Base-by-base conservation (phyloP, 2,113 vertebrate genomes). In the Erythrocercus mccallii region DNA sequence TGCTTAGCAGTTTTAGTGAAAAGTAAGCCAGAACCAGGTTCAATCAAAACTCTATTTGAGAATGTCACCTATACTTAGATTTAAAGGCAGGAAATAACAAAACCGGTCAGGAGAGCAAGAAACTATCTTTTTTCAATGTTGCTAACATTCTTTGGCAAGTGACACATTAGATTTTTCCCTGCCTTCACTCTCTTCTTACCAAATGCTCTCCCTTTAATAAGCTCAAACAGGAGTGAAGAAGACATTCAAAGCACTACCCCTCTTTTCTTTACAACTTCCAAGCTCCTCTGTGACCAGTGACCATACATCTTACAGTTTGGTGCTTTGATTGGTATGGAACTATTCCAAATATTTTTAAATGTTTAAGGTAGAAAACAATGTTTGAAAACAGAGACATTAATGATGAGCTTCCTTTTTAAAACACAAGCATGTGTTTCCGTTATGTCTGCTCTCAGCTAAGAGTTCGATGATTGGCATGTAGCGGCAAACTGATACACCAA, bases 1-100 rank as follows among this genome's bases (percentile, higher is more conserved):
- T 96, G 86, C 79, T 85, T 57, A 93, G 66, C 70, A 91, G 68
- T 80, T 93, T 60, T 84, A 90, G 17, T 90, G 71, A 94, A 94
- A 96, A 70, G 78, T 27, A 94, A 90, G 71, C 47, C 54, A 73
- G 44, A 81, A 91, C 28, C 30, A 45, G 62, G 40, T 76, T 88
- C 87, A 95, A 9, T 73, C 51, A 91, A 60, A 94, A 89, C 22
- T 80, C 62, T 57, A 45, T 38, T 83, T 91, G 56, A 87, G 66
- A 90, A 82, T 65, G 62, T 69, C 85, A 92, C 74, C 74, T 91
- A 48, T n/a, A 82, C 51, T 93, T 86, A 61, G 33, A 85, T 53
- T 81, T 69, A 85, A 81, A 78, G 48, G n/a, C 25, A 95, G 40
- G 73, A 94, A 95, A 92, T 69, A 92, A 89, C 40, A 92, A 95